Evolutionary conservation across 2,888 invertebrate species (phyloP), one percentile per base, ranked within the genome.

Genomic region (Heliconius charithonia): DNA sequence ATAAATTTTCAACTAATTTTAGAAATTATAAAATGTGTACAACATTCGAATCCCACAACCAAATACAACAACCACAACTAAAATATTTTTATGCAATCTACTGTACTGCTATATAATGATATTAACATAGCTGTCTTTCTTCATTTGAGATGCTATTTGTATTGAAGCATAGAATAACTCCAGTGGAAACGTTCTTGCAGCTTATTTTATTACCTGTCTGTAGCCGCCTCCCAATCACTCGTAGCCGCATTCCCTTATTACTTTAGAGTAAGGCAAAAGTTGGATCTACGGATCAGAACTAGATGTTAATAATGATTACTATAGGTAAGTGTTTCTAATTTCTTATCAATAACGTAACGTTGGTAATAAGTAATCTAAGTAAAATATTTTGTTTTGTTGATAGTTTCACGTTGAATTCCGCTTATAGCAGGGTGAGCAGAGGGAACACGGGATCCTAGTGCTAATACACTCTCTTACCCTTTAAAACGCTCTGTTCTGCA

Each of bases 181-280:
- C 79, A 63, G 56, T 71, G 63, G 80, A 78, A 76, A 78, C 75
- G 71, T 80, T 69, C 41, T 66, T 67, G 59, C 62, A 76, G 75
- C 66, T 81, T 80, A 81, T 81, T 81, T 76, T 70, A 81, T 81
- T 81, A 81, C 77, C 75, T 63, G 67, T 32, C 67, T 67, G 67
- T 77, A 77, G 73, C 73, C 73, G 67, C 45, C 56, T 19, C 71
- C 79, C 83, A 83, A 82, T 84, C 82, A 81, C 79, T 77, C 75
- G 79, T 78, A 76, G 62, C 83, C 81, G 83, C 83, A 81, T 83
- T 83, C 82, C 82, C 81, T 85, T 83, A 85, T 83, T 85, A 82
- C 82, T 82, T 83, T 81, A 45, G 74, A 67, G 72, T 71, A 71
- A 72, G 77, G 78, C 77, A 63, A 76, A 77, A 51, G 29, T 29